These are phyloP conservation scores for Bovichtus variegatus DNA, from an alignment of 2,797 vertebrate species.

Conservation along the genomic window DNA sequence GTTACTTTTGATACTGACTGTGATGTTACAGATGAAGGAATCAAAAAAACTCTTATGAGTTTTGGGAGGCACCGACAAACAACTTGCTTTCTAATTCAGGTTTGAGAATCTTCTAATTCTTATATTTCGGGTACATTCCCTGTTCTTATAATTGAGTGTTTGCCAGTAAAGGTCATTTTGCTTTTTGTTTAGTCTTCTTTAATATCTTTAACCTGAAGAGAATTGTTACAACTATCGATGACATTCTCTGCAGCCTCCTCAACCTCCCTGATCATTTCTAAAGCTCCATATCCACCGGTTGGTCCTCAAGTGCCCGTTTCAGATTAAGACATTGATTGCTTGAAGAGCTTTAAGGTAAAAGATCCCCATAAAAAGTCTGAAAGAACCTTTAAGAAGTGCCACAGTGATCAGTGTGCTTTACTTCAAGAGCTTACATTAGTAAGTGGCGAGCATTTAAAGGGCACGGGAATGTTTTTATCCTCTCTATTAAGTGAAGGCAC, in stretches of 20 bases:
- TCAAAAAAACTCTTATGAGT: background rate
- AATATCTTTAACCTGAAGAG: background rate
- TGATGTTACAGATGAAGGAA: background rate
- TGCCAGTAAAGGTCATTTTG: background rate
- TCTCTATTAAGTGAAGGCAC: conserved; percentile 15
- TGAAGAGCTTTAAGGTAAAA: conserved; percentile 3
- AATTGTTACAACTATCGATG: background rate
- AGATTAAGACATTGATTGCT: conserved; percentile 2
- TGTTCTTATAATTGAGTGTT: background rate
- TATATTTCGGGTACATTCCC: background rate
- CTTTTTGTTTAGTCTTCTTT: background rate
- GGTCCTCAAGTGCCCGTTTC: background rate
- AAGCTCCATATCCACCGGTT: background rate
- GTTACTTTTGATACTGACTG: background rate
- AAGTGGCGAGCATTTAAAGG: conserved; percentile 19
- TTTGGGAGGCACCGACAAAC: background rate
- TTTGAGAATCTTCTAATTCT: background rate
- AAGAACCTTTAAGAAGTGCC: background rate
- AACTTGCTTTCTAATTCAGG: background rate
- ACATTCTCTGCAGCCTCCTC: background rate
- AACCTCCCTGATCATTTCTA: background rate
- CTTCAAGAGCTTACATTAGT: conserved; percentile 10
- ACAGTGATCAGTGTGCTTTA: background rate
- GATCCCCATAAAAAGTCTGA: background rate
- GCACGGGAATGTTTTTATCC: conserved; percentile 27